A percentile compares a stretch with the other conserved stretches of the same genome.
Conservation (phyloP, 2,888 invertebrate species). For the Cantharis rufa region DNA sequence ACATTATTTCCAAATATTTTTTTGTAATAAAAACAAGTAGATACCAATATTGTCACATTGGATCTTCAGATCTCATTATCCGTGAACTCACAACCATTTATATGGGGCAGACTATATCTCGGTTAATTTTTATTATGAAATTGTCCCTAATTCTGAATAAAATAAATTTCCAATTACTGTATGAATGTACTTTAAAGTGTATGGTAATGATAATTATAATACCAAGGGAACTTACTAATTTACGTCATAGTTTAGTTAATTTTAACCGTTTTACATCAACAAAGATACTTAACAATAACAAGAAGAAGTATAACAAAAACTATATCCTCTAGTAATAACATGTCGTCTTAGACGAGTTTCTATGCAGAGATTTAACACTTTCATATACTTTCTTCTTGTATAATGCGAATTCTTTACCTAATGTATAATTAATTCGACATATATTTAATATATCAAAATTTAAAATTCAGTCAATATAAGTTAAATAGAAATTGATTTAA, state of each 20-base stretch:
- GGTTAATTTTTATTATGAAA: too few species aligned
- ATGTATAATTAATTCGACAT: not conserved
- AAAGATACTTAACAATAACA: not conserved
- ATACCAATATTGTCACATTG: too few species aligned
- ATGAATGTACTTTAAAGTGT: not conserved
- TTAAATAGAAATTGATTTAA: not conserved
- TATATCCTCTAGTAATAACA: not conserved
- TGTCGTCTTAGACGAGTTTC: not conserved
- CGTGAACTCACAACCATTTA: too few species aligned
- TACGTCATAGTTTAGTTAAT: not conserved
- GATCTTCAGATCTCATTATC: too few species aligned
- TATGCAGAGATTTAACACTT: not conserved
- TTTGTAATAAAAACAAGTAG: too few species aligned
- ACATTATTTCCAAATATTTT: too few species aligned
- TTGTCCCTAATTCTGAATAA: too few species aligned
- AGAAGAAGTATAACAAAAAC: not conserved
- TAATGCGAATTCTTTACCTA: not conserved
- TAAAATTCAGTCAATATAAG: not conserved
- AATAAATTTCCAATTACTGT: too few species aligned
- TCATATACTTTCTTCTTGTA: not conserved
- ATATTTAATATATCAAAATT: not conserved
- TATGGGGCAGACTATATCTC: too few species aligned
- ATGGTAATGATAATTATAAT: not conserved
- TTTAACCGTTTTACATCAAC: not conserved
- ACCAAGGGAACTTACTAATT: not conserved